Evolutionary conservation across 37 sponge, comb jelly and placozoan species (phyloP).

Genomic region (Dysidea cf. avara): DNA sequence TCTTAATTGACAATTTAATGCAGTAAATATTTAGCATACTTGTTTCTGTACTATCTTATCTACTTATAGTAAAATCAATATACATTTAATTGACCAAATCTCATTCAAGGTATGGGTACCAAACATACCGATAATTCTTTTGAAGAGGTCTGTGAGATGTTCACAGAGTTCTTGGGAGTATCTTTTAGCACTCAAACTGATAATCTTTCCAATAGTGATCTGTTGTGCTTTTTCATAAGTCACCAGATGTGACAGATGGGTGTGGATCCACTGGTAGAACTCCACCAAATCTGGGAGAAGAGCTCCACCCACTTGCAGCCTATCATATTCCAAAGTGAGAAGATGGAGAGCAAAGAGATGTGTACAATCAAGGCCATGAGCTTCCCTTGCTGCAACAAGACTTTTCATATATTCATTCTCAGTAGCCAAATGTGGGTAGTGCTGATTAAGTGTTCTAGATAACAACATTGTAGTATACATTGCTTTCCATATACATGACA

Average conservation of each 20-base stretch:
- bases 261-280: slow-evolving; percentile 28
- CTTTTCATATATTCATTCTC: slow-evolving; percentile 63
- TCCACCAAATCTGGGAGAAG: slow-evolving; percentile 34
- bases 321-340: background rate
- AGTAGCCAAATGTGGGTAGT: slow-evolving; percentile 66
- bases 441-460: slow-evolving; percentile 37
- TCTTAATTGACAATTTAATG: too few species aligned
- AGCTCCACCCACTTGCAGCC: slow-evolving; percentile 6
- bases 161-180: slow-evolving; percentile 19
- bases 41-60: too few species aligned
- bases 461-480: background rate
- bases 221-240: background rate
- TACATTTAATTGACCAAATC: too few species aligned
- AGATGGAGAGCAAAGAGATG: background rate
- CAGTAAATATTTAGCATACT: too few species aligned
- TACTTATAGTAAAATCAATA: too few species aligned
- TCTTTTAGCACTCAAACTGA: background rate
- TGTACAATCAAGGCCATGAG: background rate
- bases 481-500: too few species aligned
- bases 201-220: background rate
- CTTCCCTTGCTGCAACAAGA: slow-evolving; percentile 7
- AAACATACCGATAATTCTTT: slow-evolving; percentile 71
- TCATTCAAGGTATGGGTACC: too few species aligned
- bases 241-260: background rate
- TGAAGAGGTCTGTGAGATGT: slow-evolving; percentile 54